Evolutionary conservation across 2,797 vertebrate species (phyloP), one percentile per base, ranked within the genome.

Genomic region (Spinus pinus): DNA sequence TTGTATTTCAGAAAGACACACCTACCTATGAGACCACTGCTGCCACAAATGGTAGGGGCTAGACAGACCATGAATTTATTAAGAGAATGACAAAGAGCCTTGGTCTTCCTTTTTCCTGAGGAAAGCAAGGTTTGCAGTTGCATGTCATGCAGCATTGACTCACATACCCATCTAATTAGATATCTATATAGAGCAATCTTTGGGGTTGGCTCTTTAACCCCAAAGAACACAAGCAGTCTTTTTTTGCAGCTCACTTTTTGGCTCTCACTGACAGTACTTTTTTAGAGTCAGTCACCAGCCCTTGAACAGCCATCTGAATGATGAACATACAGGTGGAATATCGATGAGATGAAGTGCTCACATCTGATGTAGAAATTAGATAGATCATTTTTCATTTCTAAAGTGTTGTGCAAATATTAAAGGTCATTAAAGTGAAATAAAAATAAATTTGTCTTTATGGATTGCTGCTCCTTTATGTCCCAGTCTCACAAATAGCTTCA

Each of bases 401-500:
- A 84, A 86, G 46, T 44, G 47, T 37, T 79, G 50, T 90, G 39
- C 39, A 94, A 84, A 90, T 88, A 93, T 62, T 86, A 78, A 92
- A 81, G 31, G 39, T 50, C 35, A 62, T 90, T 86, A 61, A 67
- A 92, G 49, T 44, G 22, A 93, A 75, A 81, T 37, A 19, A 88
- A 78, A 93, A 81, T 83, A 92, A 65, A 27, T 80, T 82, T 89
- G 51, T 71, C 61, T 75, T 75, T 87, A 66, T 65, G 25, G 47
- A 65, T 86, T 82, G 31, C 30, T 66, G 33, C 64, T 91, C 25
- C n/a, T 84, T 87, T 85, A 51, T 17, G 22, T 50, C 67, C 42
- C 42, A 56, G 31, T 51, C 56, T 80, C 90, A 27, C 37, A 57
- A 74, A 88, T 21, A 92, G 24, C 30, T 83, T 74, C 53, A 46